Conservation (phyloP, 37 sponge, comb jelly and placozoan species). For the Eunapius fragilis region DNA sequence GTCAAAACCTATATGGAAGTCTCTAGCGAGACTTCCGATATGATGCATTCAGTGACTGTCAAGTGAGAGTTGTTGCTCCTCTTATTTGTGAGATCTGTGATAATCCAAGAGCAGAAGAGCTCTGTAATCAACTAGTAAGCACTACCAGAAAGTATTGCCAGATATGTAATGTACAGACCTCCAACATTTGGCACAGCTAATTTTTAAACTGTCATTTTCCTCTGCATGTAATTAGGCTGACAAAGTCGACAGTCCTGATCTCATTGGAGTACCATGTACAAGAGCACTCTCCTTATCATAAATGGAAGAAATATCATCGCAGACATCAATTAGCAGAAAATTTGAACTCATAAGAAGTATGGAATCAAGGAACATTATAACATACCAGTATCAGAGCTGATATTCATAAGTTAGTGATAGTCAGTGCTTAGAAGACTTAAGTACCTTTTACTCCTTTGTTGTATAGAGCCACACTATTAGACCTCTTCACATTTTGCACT, state of each 20-base stretch:
- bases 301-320: neutral
- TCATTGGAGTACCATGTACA: too few relatives aligned
- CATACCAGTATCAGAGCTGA: neutral
- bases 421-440: neutral
- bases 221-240: too few relatives aligned
- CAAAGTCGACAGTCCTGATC: too few relatives aligned
- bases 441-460: neutral
- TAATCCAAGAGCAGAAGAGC: too few relatives aligned
- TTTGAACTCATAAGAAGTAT: neutral
- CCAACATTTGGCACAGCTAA: too few relatives aligned
- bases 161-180: too few relatives aligned
- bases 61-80: neutral
- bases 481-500: slow-evolving; percentile 34
- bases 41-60: slow-evolving; percentile 12
- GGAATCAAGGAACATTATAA: neutral
- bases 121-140: too few relatives aligned
- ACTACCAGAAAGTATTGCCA: too few relatives aligned
- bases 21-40: too few relatives aligned
- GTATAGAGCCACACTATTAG: slow-evolving; percentile 36
- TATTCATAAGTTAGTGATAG: neutral
- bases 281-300: neutral
- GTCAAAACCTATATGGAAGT: too few relatives aligned
- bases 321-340: neutral
- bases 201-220: too few relatives aligned
- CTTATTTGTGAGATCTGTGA: too few relatives aligned